A percentile compares a stretch with the other conserved stretches of the same genome.
These are phyloP conservation scores for Palythoa heliodiscus DNA, from an alignment of 92 coral and sea anemone species.

Conservation along the genomic window DNA sequence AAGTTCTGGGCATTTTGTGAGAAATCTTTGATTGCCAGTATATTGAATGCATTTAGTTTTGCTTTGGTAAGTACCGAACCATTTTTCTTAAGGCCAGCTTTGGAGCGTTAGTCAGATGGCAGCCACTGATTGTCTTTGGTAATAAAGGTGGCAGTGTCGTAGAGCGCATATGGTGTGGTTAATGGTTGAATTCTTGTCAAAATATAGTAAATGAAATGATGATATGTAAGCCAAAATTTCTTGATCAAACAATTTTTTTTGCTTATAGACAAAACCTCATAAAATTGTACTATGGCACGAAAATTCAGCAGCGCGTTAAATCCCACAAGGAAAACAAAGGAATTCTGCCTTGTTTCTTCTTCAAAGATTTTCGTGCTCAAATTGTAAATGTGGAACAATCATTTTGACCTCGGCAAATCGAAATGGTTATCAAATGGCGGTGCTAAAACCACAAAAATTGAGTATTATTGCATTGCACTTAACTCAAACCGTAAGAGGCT, in stretches of 20 bases:
- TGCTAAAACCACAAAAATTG: slow-evolving; percentile 38
- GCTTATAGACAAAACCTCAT: not conserved
- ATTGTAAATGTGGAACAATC: not conserved
- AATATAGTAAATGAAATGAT: slow-evolving; percentile 34
- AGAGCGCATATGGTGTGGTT: slow-evolving; percentile 37
- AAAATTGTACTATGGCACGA: not conserved
- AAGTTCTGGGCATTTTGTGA: not conserved
- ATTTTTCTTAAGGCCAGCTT: not conserved
- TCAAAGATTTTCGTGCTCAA: slow-evolving; percentile 8
- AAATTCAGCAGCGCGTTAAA: not conserved
- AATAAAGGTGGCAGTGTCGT: slow-evolving; percentile 5
- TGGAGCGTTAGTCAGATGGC: slow-evolving; percentile 30
- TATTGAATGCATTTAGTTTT: not conserved
- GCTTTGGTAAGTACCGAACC: not conserved
- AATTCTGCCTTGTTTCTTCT: not conserved
- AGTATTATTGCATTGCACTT: not conserved
- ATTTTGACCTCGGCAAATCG: slow-evolving; percentile 1
- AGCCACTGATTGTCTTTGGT: slow-evolving; percentile 10
- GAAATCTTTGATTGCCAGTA: not conserved
- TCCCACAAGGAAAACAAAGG: not conserved
- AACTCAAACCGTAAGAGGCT: slow-evolving; percentile 5
- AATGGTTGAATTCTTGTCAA: slow-evolving; percentile 46
- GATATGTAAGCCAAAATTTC: slow-evolving; percentile 16
- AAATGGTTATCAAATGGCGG: slow-evolving; percentile 20
- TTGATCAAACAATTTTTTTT: not conserved